Evolutionary conservation across 2,888 invertebrate species (phyloP), one percentile per base, ranked within the genome.

Genomic region (Chalcis sispes): DNA sequence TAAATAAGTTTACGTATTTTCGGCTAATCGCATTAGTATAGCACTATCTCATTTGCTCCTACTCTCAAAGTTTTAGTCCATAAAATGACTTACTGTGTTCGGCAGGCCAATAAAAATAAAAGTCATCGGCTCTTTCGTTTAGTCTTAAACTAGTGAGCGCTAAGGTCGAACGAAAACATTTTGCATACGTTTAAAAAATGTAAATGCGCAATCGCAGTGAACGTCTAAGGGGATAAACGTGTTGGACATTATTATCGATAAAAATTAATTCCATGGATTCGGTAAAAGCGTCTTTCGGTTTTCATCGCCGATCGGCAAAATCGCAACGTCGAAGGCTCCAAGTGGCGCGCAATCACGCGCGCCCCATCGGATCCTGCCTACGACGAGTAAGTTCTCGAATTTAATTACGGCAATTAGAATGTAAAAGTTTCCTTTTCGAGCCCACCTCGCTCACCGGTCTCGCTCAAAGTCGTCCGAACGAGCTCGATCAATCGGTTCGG

Each of bases 1-100:
- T 85, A 86, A 87, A 85, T 84, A 86, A 85, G 82, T 85, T 82
- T 79, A 84, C 83, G 80, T 81, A 83, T 85, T 56, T 87, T 87
- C 83, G 85, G 85, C 83, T 86, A 86, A 87, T 87, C 87, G 77
- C 81, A 72, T 40, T 4, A 20, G 15, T 79, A 79, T 66, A 78
- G 62, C 54, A 23, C 36, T 76, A 76, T 76, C 75, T 52, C 54
- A 54, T 61, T 62, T 36, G 7, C 72, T 46, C 54, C 62, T 23
- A 70, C 62, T 48, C 81, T 77, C 78, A 80, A 78, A 75, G 83
- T 84, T 85, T 82, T 82, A 84, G 83, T 82, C 79, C 81, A 83
- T 86, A 82, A 85, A 87, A 84, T 82, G 82, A 81, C 80, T 83
- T 82, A 85, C 85, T 86, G 85, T 86, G 77, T 82, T 85, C 83